Percentiles rank a stretch among this genome's conserved stretches.
These are phyloP conservation scores for Nomada goodeniana DNA, from an alignment of 2,888 invertebrate species.

Conservation along the genomic window DNA sequence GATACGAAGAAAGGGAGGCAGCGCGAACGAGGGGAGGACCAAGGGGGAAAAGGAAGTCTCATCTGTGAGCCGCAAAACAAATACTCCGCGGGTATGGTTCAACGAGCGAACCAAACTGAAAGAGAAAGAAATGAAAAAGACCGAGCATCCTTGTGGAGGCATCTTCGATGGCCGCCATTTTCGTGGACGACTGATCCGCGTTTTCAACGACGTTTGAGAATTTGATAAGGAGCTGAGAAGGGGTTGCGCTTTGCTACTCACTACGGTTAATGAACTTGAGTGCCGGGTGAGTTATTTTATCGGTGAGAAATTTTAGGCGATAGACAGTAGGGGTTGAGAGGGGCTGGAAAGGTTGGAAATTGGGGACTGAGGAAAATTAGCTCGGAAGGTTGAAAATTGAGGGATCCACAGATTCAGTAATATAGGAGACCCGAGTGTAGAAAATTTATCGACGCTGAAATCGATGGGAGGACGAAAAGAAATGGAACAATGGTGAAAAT, in stretches of 20 bases:
- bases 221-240: too few species aligned
- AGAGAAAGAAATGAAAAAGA: conserved; percentile 38
- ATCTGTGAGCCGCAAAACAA: conserved; percentile 73
- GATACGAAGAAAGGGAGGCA: conserved; percentile 20
- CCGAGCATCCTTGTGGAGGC: conserved; percentile 15
- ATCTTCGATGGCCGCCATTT: conserved; percentile 52
- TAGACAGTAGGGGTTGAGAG: not conserved
- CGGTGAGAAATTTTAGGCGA: not conserved
- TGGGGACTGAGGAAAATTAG: not conserved
- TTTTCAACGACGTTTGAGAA: not conserved
- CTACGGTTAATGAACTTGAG: not conserved
- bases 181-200: not conserved
- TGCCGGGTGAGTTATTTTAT: not conserved
- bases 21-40: conserved; percentile 16
- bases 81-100: conserved; percentile 58
- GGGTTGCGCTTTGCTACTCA: too few species aligned
- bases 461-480: too few species aligned
- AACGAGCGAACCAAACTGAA: conserved; percentile 34
- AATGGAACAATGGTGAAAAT: too few species aligned
- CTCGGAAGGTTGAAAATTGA: not conserved
- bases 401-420: not conserved
- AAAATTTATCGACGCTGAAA: not conserved
- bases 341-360: not conserved
- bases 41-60: conserved; percentile 54
- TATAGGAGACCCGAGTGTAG: not conserved